phyloP scores from a whole-genome alignment of 92 coral and sea anemone genomes.

The Porites divaricata region DNA sequence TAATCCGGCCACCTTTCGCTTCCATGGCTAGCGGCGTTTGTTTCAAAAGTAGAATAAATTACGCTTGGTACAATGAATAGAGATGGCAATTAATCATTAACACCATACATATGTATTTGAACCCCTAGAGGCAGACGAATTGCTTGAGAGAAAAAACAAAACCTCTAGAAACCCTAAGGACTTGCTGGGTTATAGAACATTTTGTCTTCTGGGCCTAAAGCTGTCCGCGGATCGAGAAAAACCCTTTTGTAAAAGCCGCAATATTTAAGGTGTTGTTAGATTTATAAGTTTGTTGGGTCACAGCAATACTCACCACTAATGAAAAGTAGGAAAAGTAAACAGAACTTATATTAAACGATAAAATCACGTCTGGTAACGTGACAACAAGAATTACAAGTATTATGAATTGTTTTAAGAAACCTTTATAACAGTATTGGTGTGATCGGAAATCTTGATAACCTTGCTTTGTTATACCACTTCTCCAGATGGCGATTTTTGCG shows the following conservation, averaged over 20 bases:
- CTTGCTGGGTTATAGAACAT: not conserved
- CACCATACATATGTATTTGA: not conserved
- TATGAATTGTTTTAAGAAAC: not conserved
- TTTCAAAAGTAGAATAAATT: constrained; percentile 7
- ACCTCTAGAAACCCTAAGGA: not conserved
- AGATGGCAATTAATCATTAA: constrained; percentile 14
- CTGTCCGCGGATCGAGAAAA: not conserved
- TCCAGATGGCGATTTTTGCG: not conserved
- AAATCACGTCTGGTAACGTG: not conserved
- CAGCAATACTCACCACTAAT: not conserved
- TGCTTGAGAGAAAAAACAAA: too few relatives aligned
- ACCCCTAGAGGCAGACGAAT: not conserved
- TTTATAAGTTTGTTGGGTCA: not conserved
- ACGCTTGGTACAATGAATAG: not conserved
- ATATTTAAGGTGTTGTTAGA: not conserved
- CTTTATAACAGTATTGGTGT: not conserved
- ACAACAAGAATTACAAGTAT: not conserved
- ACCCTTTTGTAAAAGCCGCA: constrained; percentile 13
- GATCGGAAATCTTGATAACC: constrained; percentile 9
- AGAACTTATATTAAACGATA: not conserved
- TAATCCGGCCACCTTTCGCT: not conserved
- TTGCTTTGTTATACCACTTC: too few relatives aligned
- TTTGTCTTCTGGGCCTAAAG: not conserved
- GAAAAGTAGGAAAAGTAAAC: not conserved
- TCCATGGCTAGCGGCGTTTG: not conserved